Base-by-base conservation (phyloP, 2,797 vertebrate species). In the Loris lydekkerianus region DNA sequence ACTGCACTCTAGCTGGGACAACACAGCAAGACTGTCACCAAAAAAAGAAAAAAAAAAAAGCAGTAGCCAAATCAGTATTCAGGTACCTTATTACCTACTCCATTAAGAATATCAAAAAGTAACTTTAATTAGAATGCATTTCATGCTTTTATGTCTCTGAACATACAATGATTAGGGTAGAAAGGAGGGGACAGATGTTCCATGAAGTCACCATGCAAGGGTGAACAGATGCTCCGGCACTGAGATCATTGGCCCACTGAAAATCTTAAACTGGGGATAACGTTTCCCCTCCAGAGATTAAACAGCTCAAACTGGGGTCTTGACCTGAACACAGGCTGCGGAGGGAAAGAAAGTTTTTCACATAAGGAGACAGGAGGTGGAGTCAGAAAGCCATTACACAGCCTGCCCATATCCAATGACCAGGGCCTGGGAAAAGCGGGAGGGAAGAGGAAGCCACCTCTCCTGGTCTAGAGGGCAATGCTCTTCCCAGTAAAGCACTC, bases 321-420 rank as follows among this genome's bases (percentile, higher is more conserved):
- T 67, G 20, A 10, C 6, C 6, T 2, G 27, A 69, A 77, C n/a
- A 40, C 69, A 5, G 34, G 20, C 10, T 23, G n/a, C 58, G 60
- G 61, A 83, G 10, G 10, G 5, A 18, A 53, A 53, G 13, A 4
- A 65, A 43, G 29, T 8, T 15, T 69, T 40, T n/a, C 1, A 15
- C 15, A 10, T 5, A 4, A 5, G 0, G 9, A 53, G 67, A 25
- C 70, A 43, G 43, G 56, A 86, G 78, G 27, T 1, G n/a, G 27
- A 56, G 7, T 40, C 46, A 67, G 37, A 10, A 23, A 76, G 34
- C 21, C 21, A 58, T 70, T 0, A 10, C 20, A 15, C 3, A 10
- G 3, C 10, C 27, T 2, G 3, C 20, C 72, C 5, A 31, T 0
- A 27, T 4, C 10, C 58, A 58, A 60, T 7, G 37, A 29, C 13